Conservation (phyloP, 2,797 vertebrate genomes). For the Sandelia bainsii region DNA sequence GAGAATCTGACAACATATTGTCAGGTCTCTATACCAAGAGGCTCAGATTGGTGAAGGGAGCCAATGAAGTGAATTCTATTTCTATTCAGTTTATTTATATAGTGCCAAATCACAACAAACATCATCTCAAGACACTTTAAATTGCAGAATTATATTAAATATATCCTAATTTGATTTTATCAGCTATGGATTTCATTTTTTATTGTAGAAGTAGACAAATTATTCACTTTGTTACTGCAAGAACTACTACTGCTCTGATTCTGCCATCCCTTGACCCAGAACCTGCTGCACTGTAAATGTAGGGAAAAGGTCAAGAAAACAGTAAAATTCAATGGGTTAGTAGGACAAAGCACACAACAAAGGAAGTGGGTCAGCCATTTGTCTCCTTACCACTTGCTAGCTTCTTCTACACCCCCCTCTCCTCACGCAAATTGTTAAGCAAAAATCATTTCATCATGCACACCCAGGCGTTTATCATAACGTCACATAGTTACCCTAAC, state of each 20-base stretch:
- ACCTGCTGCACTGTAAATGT: constrained; percentile 13
- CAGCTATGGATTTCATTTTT: too few species aligned
- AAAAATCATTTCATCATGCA: constrained; percentile 42
- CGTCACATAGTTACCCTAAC: constrained; percentile 39
- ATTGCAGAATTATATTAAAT: too few species aligned
- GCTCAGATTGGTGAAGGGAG: background rate
- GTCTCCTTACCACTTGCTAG: constrained; percentile 54
- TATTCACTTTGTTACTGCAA: too few species aligned
- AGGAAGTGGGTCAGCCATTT: constrained; percentile 70
- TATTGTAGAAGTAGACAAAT: too few species aligned
- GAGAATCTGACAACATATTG: too few species aligned
- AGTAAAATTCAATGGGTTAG: constrained; percentile 57
- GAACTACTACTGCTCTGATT: background rate
- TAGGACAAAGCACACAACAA: constrained; percentile 60
- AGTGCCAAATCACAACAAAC: too few species aligned
- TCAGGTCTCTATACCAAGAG: background rate
- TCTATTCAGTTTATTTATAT: too few species aligned
- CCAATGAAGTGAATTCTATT: background rate
- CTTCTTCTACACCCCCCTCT: constrained; percentile 13
- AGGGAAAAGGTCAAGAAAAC: constrained; percentile 40
- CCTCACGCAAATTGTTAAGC: constrained; percentile 52
- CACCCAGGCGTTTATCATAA: constrained; percentile 47
- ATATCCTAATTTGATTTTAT: too few species aligned
- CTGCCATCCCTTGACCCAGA: background rate
- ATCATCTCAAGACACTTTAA: too few species aligned